Evolutionary conservation across 1,140 invertebrate species (phyloP).

Genomic region (Latrodectus geometricus): DNA sequence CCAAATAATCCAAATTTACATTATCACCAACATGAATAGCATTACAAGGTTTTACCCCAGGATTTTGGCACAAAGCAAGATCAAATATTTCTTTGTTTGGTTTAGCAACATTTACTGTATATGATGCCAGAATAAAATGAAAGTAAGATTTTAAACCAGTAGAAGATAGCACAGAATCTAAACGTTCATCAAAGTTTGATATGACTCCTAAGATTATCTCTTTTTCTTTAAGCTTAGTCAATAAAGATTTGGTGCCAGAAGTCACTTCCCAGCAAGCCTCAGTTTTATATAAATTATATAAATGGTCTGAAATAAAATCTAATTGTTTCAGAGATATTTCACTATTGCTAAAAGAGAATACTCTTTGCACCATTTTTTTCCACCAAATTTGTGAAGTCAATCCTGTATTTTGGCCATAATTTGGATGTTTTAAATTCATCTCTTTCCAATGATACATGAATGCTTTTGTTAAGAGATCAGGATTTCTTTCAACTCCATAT

Average conservation of each 20-base stretch:
- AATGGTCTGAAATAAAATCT: constrained; percentile 73
- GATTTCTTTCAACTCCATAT: constrained; percentile 74
- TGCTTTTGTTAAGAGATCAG: constrained; percentile 75
- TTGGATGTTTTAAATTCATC: constrained; percentile 79
- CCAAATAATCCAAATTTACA: constrained; percentile 80
- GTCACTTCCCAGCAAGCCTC: constrained; percentile 78
- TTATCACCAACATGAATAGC: constrained; percentile 87
- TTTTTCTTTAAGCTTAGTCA: constrained; percentile 72
- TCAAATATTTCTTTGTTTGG: constrained; percentile 81
- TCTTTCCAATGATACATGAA: constrained; percentile 76
- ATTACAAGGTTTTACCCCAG: constrained; percentile 70
- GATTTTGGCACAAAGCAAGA: constrained; percentile 73
- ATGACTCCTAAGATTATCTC: constrained; percentile 76
- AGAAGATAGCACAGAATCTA: constrained; percentile 77
- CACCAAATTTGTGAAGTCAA: constrained; percentile 87
- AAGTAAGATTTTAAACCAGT: constrained; percentile 78
- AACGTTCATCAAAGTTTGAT: constrained; percentile 88
- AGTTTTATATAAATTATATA: constrained; percentile 77
- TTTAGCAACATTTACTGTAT: constrained; percentile 79
- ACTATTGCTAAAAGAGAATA: constrained; percentile 72
- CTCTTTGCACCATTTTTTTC: constrained; percentile 76
- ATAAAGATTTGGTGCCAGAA: constrained; percentile 75
- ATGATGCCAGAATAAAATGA: constrained; percentile 84
- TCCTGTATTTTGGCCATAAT: constrained; percentile 79
- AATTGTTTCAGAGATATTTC: constrained; percentile 68